Evolutionary conservation across 2,888 invertebrate species (phyloP), one percentile per base, ranked within the genome.

Genomic region (Allolobophora icterica): DNA sequence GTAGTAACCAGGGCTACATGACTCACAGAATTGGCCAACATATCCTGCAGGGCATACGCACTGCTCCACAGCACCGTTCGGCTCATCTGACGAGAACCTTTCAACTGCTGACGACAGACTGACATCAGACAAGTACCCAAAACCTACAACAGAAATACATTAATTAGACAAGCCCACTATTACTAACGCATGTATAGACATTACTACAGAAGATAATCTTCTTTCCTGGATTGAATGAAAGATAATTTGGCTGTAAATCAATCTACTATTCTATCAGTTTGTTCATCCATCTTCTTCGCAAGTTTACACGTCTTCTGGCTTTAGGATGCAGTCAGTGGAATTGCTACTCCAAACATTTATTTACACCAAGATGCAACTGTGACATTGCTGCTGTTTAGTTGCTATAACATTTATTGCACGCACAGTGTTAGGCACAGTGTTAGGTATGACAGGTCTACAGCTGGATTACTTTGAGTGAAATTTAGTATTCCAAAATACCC

Each of bases 11-110:
- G 98, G 98, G 0, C 97, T 98, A 95, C 99, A 99, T 1, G 98
- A 98, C 95, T 99, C 99, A 94, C 99, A 99, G 95, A 98, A 99
- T 95, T 99, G 98, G 0, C 99, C 98, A 0, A 98, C 97, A 93
- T 96, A 96, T 52, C 92, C 92, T 30, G 91, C 91, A 15, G 94
- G 93, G 94, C 99, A 99, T 6, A 97, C 97, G 94, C 99, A 99
- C 45, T 89, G 89, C 52, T 89, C 89, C 45, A 89, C 89, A 24
- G 42, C n/a, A 42, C 35, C 52, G 6, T 21, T 35, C 30, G 40
- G 89, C n/a, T 40, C 52, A 42, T 52, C 40, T 21, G 42, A 45
- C 42, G 38, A 52, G 33, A 21, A 34, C 33, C 52, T 38, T 33
- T 42, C 42, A 30, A 89, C 89, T 21, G 89, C 89, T 38, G 89